Percentiles rank a stretch among this genome's conserved stretches.
Evolutionary conservation across 1,140 invertebrate genomes (phyloP).

Genomic region (Drosophila nannoptera): DNA sequence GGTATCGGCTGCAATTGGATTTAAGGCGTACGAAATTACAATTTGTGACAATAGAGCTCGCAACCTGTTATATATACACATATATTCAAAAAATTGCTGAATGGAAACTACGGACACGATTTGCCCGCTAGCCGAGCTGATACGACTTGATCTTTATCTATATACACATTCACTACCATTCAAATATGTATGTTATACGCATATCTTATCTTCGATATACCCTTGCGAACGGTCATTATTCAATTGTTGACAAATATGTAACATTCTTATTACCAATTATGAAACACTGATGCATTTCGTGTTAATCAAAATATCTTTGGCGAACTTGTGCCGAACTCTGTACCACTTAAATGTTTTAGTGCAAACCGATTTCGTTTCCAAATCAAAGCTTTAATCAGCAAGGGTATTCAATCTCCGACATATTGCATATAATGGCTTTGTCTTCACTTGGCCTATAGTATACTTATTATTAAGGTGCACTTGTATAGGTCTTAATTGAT

Average conservation of each 20-base stretch:
- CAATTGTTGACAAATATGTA: neutral
- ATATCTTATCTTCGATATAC: constrained; percentile 14
- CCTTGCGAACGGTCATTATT: constrained; percentile 1
- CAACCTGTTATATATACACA: neutral
- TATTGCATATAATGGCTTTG: neutral
- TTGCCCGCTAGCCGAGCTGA: constrained; percentile 3
- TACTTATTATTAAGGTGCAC: constrained; percentile 6
- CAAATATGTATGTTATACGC: constrained; percentile 1
- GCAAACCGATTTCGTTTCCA: neutral
- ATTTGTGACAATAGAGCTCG: constrained; percentile 27
- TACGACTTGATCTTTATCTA: neutral
- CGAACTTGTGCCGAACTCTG: neutral
- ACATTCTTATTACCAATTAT: neutral
- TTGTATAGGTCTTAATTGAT: constrained; percentile 30
- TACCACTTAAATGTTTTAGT: too few relatives aligned
- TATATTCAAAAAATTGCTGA: constrained; percentile 13
- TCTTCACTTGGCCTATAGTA: constrained; percentile 6
- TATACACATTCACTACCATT: constrained; percentile 4
- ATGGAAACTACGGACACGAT: constrained; percentile 14
- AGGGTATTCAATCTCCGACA: neutral
- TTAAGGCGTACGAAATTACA: constrained; percentile 29
- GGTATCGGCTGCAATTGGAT: constrained; percentile 49
- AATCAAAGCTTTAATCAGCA: neutral
- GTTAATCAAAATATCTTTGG: neutral
- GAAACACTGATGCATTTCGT: too few relatives aligned